A percentile compares a stretch with the other conserved stretches of the same genome.
phyloP scores from a whole-genome alignment of 2,113 vertebrate species.

The human region GRCh38 chr2:149702501-149703000 shows the following conservation, averaged over 20 bases:
- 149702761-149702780: not conserved
- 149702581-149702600: not conserved
- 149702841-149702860: not conserved
- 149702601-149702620: not conserved
- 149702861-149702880: not conserved
- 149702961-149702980: not conserved
- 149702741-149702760: not conserved
- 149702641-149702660: not conserved
- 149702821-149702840: not conserved
- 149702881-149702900: not conserved
- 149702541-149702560: not conserved
- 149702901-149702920: not conserved
- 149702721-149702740: not conserved
- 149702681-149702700: not conserved
- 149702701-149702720: not conserved
- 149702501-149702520: not conserved
- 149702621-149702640: not conserved
- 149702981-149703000: not conserved
- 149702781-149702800: not conserved
- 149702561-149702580: not conserved
- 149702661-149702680: not conserved
- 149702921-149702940: not conserved
- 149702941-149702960: not conserved
- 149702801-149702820: not conserved
- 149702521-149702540: not conserved